These are phyloP conservation scores for Pardalotus punctatus DNA, from an alignment of 2,113 vertebrate genomes.

Conservation along the genomic window DNA sequence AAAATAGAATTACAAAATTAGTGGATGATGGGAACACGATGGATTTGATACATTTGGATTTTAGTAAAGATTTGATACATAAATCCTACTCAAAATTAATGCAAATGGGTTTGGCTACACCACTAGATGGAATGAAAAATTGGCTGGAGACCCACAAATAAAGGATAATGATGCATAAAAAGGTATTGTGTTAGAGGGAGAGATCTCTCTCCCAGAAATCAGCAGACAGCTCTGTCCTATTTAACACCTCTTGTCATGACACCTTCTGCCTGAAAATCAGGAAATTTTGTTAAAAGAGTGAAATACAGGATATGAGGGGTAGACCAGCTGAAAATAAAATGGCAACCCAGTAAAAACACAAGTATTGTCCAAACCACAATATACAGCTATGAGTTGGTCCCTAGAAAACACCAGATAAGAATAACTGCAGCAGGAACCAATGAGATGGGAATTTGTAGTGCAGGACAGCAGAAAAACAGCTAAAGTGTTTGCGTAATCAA, in stretches of 20 bases:
- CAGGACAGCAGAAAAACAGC: neutral
- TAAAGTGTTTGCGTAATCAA: neutral
- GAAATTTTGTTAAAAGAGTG: neutral
- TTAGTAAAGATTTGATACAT: slow-evolving; percentile 48
- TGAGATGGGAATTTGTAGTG: neutral
- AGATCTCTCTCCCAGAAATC: neutral
- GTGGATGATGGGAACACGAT: neutral
- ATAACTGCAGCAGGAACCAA: neutral
- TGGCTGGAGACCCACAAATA: slow-evolving; percentile 35
- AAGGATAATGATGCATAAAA: slow-evolving; percentile 39
- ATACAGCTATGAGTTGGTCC: neutral
- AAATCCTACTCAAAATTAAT: slow-evolving; percentile 53
- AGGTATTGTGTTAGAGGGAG: neutral
- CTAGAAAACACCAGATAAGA: neutral
- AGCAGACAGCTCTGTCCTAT: neutral
- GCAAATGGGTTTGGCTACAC: slow-evolving; percentile 34
- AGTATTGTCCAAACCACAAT: neutral
- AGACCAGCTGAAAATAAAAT: neutral
- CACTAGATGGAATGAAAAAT: slow-evolving; percentile 8
- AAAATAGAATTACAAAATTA: slow-evolving; percentile 56
- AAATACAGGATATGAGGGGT: neutral
- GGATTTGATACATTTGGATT: slow-evolving; percentile 38
- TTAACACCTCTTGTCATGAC: neutral
- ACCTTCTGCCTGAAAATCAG: neutral
- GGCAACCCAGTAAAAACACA: neutral